Evolutionary conservation across 1,140 invertebrate species (phyloP), one percentile per base, ranked within the genome.

Genomic region (Aleiodes sp.): DNA sequence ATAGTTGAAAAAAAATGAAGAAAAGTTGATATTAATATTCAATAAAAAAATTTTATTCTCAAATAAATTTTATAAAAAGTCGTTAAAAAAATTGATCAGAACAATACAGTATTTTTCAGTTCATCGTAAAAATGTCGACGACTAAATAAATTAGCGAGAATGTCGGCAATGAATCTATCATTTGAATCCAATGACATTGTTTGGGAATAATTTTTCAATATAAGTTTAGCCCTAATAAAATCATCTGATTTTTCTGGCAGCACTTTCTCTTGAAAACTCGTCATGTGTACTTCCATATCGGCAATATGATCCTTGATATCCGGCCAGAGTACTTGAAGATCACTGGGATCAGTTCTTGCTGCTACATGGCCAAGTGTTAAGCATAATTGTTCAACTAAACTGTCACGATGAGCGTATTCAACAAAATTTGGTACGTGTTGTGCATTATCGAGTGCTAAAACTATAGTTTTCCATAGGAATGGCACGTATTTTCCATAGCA

Each of bases 371-470:
- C 78, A 43, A 87, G 75, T 43, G 84, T 81, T 62, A 87, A 75
- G 68, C 85, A 87, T 16, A 87, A 69, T 83, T 87, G 92, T 74
- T 92, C 90, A 52, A 91, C 87, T 24, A 94, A 85, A 75, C 90
- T 90, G 75, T 95, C 93, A 59, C 91, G 89, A 83, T 96, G 94
- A 74, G 91, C 90, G 80, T 93, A 95, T 82, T 95, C 94, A 21
- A 89, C 89, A 70, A 91, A 94, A 77, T 93, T 93, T 43, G 91
- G 90, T n/a, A 92, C 87, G 73, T 92, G 88, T 65, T 93, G 89
- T 19, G 92, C 90, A 75, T 90, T 92, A 68, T 94, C 90, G 71
- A 95, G 87, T 4, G 91, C 92, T 37, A 87, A 85, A 26, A 94
- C 81, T 0, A 95, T 79, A 19, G 88, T 89, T 12, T 87, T 86